Conservation (phyloP, 2,113 vertebrate species). For the Embiotoca jacksoni region DNA sequence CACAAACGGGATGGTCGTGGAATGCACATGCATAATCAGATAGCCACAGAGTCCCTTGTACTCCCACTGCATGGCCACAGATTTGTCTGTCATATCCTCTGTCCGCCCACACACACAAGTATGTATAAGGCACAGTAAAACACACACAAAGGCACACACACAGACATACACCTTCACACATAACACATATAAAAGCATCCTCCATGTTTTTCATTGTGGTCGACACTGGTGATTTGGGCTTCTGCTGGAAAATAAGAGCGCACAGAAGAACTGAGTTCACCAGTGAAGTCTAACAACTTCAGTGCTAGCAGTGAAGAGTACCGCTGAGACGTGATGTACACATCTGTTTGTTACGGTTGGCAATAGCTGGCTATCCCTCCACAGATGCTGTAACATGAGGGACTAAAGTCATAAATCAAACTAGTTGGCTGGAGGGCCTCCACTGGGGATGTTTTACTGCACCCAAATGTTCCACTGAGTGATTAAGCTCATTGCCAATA, state of each 20-base stretch:
- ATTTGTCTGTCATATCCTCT: conserved; percentile 46
- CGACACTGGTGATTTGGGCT: not conserved
- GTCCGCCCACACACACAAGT: conserved; percentile 32
- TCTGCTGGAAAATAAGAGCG: conserved; percentile 37
- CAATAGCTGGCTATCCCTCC: conserved; percentile 44
- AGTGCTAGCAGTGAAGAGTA: conserved; percentile 31
- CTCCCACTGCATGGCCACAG: conserved; percentile 35
- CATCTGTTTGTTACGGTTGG: conserved; percentile 61
- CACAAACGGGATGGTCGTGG: conserved; percentile 48
- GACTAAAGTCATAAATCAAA: conserved; percentile 73
- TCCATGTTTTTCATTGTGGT: conserved; percentile 39
- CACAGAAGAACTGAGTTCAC: conserved; percentile 25
- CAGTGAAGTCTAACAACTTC: conserved; percentile 29
- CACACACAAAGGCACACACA: conserved; percentile 1
- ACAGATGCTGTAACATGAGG: conserved; percentile 52
- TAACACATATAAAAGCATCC: conserved; percentile 33
- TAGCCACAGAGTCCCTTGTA: conserved; percentile 31
- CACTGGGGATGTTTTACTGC: conserved; percentile 67
- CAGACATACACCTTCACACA: conserved; percentile 17
- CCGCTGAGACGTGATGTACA: conserved; percentile 49
- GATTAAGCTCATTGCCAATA: conserved; percentile 74
- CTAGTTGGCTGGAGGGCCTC: conserved; percentile 61
- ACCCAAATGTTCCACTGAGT: conserved; percentile 67
- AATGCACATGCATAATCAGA: conserved; percentile 42
- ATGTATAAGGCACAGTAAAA: conserved; percentile 17